A percentile compares a stretch with the other conserved stretches of the same genome.
Conservation (phyloP, 2,113 vertebrate species). For the Pitta sordida region DNA sequence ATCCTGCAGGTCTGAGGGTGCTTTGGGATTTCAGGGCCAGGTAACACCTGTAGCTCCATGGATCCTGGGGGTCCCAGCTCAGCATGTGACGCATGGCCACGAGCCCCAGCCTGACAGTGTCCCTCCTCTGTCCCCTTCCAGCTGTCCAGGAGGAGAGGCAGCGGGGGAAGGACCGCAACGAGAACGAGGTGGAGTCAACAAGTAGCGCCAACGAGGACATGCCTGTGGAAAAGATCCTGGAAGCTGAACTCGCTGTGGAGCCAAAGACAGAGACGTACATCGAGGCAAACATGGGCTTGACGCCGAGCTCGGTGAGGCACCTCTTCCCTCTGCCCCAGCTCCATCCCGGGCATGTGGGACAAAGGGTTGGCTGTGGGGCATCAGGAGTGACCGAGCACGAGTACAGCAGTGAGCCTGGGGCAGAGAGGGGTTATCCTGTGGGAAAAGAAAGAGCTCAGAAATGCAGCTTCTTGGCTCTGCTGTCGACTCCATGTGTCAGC, state of each 20-base stretch:
- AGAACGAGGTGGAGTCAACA: constrained; percentile 92
- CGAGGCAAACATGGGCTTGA: constrained; percentile 88
- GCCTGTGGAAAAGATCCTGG: constrained; percentile 98
- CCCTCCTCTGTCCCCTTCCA: constrained; percentile 54
- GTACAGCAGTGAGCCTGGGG: not conserved
- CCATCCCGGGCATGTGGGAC: rapidly evolving
- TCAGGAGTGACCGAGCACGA: rapidly evolving
- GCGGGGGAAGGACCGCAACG: constrained; percentile 90
- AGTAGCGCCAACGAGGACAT: constrained; percentile 95
- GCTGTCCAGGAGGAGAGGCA: constrained; percentile 98
- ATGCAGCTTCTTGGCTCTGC: not conserved
- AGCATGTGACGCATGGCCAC: rapidly evolving
- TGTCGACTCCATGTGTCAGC: not conserved
- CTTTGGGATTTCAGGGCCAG: not conserved
- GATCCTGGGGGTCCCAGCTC: not conserved
- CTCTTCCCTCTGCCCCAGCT: not conserved
- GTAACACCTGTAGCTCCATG: rapidly evolving
- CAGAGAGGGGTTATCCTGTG: not conserved
- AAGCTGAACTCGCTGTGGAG: constrained; percentile 94
- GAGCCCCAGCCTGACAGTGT: not conserved
- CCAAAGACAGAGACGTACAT: constrained; percentile 98
- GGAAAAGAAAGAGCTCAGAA: not conserved
- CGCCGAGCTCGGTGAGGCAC: constrained; percentile 89
- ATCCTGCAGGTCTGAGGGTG: not conserved
- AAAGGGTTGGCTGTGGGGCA: not conserved